phyloP scores from a whole-genome alignment of 1,140 invertebrate species.

The Maniola jurtina region DNA sequence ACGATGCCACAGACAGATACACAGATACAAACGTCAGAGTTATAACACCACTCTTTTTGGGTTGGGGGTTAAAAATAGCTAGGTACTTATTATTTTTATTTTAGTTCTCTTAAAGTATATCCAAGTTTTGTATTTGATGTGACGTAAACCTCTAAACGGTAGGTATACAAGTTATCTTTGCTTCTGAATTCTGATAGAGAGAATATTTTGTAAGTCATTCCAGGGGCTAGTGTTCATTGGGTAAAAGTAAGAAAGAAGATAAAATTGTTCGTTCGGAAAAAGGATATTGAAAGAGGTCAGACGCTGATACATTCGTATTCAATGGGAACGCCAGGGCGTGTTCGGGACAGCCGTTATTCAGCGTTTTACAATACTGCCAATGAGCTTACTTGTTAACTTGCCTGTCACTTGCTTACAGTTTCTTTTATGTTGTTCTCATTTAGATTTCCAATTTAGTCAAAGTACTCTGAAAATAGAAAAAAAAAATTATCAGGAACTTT shows the following conservation, averaged over 20 bases:
- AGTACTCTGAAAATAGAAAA: no score
- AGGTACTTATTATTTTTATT: no score
- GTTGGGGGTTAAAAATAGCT: no score
- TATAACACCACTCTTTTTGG: no score
- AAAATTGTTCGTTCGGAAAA: constrained; percentile 74
- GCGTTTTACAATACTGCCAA: constrained; percentile 46
- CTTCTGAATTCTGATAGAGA: not conserved
- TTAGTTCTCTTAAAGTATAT: no score
- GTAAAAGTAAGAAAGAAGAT: constrained; percentile 73
- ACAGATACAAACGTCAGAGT: no score
- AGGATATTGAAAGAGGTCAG: constrained; percentile 64
- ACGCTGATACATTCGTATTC: constrained; percentile 52
- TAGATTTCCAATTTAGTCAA: not conserved
- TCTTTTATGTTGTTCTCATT: not conserved
- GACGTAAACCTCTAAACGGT: not conserved
- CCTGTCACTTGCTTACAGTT: constrained; percentile 20
- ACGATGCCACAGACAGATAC: no score
- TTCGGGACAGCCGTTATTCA: constrained; percentile 55
- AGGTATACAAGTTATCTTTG: not conserved
- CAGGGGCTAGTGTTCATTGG: constrained; percentile 62
- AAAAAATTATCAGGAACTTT: no score
- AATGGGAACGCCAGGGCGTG: constrained; percentile 60
- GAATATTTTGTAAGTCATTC: constrained; percentile 4
- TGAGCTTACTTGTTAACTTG: constrained; percentile 35
- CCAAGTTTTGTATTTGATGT: no score